These are phyloP conservation scores for Trachelus troglodyta DNA, from an alignment of 2,888 invertebrate genomes.

Conservation along the genomic window DNA sequence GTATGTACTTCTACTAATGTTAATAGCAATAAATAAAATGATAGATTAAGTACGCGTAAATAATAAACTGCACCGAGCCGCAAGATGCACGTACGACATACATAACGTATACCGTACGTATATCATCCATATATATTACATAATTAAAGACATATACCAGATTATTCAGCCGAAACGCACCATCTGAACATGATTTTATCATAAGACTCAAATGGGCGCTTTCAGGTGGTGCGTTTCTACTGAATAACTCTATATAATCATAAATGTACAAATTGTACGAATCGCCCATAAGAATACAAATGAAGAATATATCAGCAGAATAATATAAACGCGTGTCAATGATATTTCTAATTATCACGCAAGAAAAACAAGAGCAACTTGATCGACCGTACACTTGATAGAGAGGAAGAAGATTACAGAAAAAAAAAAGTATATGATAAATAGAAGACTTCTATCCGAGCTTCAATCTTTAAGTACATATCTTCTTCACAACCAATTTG, in stretches of 20 bases:
- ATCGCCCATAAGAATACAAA: too few species aligned
- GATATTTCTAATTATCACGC: neutral
- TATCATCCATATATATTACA: neutral
- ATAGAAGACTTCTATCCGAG: too few species aligned
- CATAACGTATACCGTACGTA: neutral
- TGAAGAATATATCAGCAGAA: neutral
- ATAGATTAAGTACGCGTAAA: neutral
- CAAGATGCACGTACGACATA: neutral
- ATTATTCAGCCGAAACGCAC: too few species aligned
- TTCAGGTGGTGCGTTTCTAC: too few species aligned
- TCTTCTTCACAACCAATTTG: constrained; percentile 28
- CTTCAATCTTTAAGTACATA: too few species aligned
- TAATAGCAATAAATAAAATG: neutral
- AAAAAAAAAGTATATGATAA: too few species aligned
- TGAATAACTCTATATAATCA: neutral
- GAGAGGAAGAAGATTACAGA: too few species aligned
- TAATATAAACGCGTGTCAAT: neutral
- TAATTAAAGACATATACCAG: neutral
- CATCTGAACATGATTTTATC: too few species aligned
- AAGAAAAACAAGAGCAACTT: too few species aligned
- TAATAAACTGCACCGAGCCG: too few species aligned
- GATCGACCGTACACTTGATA: too few species aligned
- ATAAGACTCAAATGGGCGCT: too few species aligned
- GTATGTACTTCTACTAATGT: neutral
- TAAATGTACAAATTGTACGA: neutral